Base-by-base conservation (phyloP, 2,797 vertebrate species). In the Halcyon chelicuti region DNA sequence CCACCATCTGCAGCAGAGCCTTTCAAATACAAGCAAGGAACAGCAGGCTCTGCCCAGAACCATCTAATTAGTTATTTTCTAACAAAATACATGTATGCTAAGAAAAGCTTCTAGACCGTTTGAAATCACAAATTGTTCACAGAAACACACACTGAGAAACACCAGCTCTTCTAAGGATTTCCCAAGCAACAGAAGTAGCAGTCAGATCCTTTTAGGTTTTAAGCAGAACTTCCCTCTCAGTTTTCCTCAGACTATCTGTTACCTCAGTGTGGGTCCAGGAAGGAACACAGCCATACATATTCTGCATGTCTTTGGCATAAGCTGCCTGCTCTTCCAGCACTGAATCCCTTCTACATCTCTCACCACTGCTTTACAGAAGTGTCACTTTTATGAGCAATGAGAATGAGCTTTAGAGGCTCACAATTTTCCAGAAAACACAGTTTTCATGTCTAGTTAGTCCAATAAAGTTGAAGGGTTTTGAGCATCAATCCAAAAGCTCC, bases 231-330 rank as follows among this genome's bases (percentile, higher is more conserved):
- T 62, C 28, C 42, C 51, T 8, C 42, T 44, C 20, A 44, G 11
- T 6, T 62, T 19, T 81, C 13, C 33, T 54, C 33, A 31, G 28
- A 65, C 14, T 18, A 86, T n/a, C 22, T 12, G 33, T 17, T 63
- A 75, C 10, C 29, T n/a, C 42, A 23, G 5, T 6, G 8, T 35
- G 14, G 14, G n/a, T 86, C 23, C 26, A 31, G 19, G 28, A 14
- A 71, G 4, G 5, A 86, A 81, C 1, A 2, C 23, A 62, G 15
- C 12, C 23, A 66, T 21, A 7, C 10, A 14, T 33, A 68, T 6
- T 2, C 12, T 2, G 0, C 12, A 16, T 9, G 12, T 19, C 26
- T 68, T 58, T 5, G 1, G 10, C 7, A 10, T 0, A 52, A 5
- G 15, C 25, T 71, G 19, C 37, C 35, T 26, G 17, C 9, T 55